Evolutionary conservation across 2,113 vertebrate genomes (phyloP).

Genomic region (Myxocyprinus asiaticus): DNA sequence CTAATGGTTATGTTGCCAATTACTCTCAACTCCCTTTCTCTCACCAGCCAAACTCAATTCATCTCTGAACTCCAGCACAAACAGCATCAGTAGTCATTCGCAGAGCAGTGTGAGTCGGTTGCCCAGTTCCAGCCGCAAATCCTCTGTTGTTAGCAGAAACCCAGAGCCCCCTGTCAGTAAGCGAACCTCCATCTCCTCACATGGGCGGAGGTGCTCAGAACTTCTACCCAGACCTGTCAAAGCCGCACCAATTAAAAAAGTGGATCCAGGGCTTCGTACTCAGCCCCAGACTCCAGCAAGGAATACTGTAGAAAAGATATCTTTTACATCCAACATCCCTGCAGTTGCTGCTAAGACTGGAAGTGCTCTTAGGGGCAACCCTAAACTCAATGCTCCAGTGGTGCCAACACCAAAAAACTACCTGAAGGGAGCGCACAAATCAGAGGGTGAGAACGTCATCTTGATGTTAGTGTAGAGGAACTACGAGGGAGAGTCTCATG

Average conservation of each 20-base stretch:
- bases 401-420: constrained; percentile 52
- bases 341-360: constrained; percentile 28
- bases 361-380: constrained; percentile 47
- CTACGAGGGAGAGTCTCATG: too few relatives aligned
- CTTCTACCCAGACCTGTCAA: constrained; percentile 36
- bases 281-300: constrained; percentile 55
- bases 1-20: constrained; percentile 2
- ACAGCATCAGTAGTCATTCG: constrained; percentile 55
- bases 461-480: background rate
- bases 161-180: constrained; percentile 17
- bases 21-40: background rate
- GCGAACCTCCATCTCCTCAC: constrained; percentile 56
- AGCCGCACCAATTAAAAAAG: constrained; percentile 62
- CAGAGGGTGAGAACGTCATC: constrained; percentile 54
- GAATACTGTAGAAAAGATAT: constrained; percentile 47
- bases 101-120: constrained; percentile 51
- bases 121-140: constrained; percentile 56
- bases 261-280: constrained; percentile 26
- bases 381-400: constrained; percentile 55
- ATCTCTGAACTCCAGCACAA: constrained; percentile 58
- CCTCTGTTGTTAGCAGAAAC: constrained; percentile 34
- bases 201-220: constrained; percentile 60
- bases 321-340: constrained; percentile 45
- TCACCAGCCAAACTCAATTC: constrained; percentile 68
- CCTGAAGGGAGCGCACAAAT: constrained; percentile 24